phyloP scores from a whole-genome alignment of 2,797 vertebrate genomes.

The Morelia viridis region DNA sequence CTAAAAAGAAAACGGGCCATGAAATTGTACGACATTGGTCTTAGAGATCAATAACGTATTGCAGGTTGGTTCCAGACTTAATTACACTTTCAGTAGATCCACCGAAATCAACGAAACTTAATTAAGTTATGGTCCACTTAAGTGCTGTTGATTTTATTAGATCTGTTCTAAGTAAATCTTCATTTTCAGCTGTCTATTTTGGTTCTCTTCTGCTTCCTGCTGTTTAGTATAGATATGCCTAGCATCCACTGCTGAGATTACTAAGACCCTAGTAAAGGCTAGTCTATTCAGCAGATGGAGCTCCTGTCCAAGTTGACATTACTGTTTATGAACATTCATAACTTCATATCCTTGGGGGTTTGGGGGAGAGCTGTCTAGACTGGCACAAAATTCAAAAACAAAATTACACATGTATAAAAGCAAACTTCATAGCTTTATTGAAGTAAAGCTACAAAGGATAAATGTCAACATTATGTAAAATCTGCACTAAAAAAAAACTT shows the following conservation, averaged over 20 bases:
- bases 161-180: background rate
- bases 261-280: background rate
- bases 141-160: background rate
- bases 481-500: background rate
- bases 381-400: background rate
- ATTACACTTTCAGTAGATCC: background rate
- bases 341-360: background rate
- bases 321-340: background rate
- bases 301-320: background rate
- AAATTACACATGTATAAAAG: background rate
- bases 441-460: background rate
- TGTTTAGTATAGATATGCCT: background rate
- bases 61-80: background rate
- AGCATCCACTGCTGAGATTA: background rate
- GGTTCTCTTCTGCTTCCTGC: background rate
- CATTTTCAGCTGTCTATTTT: background rate
- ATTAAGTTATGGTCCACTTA: background rate
- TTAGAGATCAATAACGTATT: background rate
- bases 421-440: background rate
- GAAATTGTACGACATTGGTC: background rate
- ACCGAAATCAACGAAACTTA: background rate
- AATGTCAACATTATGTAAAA: background rate
- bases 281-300: constrained; percentile 5
- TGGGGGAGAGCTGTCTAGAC: background rate
- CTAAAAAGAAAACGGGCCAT: constrained; percentile 28